Evolutionary conservation across 2,888 invertebrate genomes (phyloP).

Genomic region (Cynaeus angustus): DNA sequence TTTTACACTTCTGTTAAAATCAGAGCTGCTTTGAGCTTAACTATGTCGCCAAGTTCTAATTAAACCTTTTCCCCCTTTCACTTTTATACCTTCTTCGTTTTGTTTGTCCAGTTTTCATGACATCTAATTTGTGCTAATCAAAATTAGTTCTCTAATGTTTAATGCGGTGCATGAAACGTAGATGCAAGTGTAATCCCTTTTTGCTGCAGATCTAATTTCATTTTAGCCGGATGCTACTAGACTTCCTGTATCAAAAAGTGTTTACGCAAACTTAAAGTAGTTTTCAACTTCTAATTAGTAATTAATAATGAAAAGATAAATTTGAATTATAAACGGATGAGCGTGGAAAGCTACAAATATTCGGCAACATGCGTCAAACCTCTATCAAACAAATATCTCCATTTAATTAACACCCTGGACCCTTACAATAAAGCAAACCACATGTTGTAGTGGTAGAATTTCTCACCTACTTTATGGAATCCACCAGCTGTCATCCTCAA

Average conservation of each 20-base stretch:
- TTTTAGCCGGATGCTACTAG: neutral
- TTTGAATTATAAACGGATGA: slow-evolving; percentile 11
- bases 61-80: too few relatives aligned
- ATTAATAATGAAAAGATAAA: slow-evolving; percentile 1
- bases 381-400: slow-evolving; percentile 36
- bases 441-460: slow-evolving; percentile 15
- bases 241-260: neutral
- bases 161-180: neutral
- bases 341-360: slow-evolving; percentile 16
- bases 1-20: too few relatives aligned
- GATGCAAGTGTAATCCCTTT: neutral
- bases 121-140: slow-evolving; percentile 2
- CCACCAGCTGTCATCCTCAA: slow-evolving; percentile 1
- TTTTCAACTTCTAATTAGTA: slow-evolving; percentile 7
- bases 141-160: neutral
- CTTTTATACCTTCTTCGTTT: too few relatives aligned
- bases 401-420: slow-evolving; percentile 32
- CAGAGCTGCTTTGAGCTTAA: too few relatives aligned
- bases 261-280: slow-evolving; percentile 2
- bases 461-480: slow-evolving; percentile 26
- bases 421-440: slow-evolving; percentile 35
- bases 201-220: neutral
- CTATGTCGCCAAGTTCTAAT: too few relatives aligned
- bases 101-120: neutral
- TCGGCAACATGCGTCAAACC: slow-evolving; percentile 30